A percentile compares a stretch with the other conserved stretches of the same genome.
Evolutionary conservation across 2,888 invertebrate genomes (phyloP).

Genomic region (Sinotaia quadrata): DNA sequence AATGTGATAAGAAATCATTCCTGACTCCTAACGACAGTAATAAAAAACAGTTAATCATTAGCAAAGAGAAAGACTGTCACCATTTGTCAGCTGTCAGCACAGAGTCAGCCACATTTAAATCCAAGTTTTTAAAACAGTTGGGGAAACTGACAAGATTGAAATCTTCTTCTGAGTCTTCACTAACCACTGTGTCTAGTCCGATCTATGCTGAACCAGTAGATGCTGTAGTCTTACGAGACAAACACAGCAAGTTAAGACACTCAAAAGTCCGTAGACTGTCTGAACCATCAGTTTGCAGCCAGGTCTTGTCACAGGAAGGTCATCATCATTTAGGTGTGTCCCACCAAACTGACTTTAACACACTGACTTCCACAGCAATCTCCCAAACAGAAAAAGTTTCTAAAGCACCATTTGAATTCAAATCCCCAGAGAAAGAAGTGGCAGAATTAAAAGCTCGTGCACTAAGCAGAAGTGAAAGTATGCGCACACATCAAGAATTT

Average conservation of each 20-base stretch:
- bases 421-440: neutral
- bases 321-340: neutral
- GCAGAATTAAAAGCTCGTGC: neutral
- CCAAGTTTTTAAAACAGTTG: conserved; percentile 18
- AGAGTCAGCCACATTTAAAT: neutral
- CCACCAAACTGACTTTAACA: conserved; percentile 2
- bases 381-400: conserved; percentile 50
- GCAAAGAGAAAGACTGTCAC: neutral
- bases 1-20: too few species aligned
- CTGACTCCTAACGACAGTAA: too few species aligned
- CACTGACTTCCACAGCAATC: conserved; percentile 33
- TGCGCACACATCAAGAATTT: conserved; percentile 34
- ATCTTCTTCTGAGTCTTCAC: conserved; percentile 45
- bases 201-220: conserved; percentile 74
- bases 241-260: conserved; percentile 38
- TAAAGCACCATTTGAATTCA: conserved; percentile 26
- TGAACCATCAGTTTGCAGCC: conserved; percentile 53
- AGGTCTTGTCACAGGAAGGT: conserved; percentile 43
- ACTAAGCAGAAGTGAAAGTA: conserved; percentile 36
- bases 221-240: conserved; percentile 55
- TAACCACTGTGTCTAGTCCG: conserved; percentile 54
- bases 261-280: conserved; percentile 52
- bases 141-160: conserved; percentile 37
- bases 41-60: too few species aligned
- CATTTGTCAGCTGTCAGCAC: neutral